A percentile compares a stretch with the other conserved stretches of the same genome.
Conservation (phyloP, 2,113 vertebrate species). For the Cynoglossus semilaevis region DNA sequence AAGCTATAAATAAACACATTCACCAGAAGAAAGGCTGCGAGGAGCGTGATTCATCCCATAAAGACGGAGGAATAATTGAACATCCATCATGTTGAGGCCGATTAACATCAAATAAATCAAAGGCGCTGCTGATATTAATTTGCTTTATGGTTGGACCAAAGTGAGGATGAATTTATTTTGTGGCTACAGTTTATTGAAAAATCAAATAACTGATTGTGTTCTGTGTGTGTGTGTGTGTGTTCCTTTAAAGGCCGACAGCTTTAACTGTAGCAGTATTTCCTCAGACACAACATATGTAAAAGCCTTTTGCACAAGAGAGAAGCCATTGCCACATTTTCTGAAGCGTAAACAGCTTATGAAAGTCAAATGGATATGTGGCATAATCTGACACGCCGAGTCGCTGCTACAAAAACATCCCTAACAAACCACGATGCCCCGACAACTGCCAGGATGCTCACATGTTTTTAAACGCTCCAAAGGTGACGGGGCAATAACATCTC, state of each 20-base stretch:
- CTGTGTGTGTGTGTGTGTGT: slow-evolving; percentile 27
- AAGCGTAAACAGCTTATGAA: slow-evolving; percentile 83
- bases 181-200: slow-evolving; percentile 18
- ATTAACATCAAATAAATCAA: slow-evolving; percentile 25
- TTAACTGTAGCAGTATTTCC: slow-evolving; percentile 69
- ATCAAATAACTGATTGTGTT: slow-evolving; percentile 27
- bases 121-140: background rate
- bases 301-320: slow-evolving; percentile 74
- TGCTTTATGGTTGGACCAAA: slow-evolving; percentile 8
- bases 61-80: slow-evolving; percentile 26
- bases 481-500: slow-evolving; percentile 37
- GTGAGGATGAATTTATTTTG: slow-evolving; percentile 9
- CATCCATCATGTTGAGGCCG: slow-evolving; percentile 21
- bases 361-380: slow-evolving; percentile 83
- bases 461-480: slow-evolving; percentile 65
- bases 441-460: slow-evolving; percentile 55
- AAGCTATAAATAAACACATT: slow-evolving; percentile 45
- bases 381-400: slow-evolving; percentile 79
- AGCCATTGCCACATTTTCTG: slow-evolving; percentile 77
- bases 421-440: slow-evolving; percentile 67
- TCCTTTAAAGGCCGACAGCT: slow-evolving; percentile 68
- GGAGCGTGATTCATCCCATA: slow-evolving; percentile 5
- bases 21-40: slow-evolving; percentile 21
- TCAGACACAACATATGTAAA: slow-evolving; percentile 78
- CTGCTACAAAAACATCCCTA: slow-evolving; percentile 77